phyloP scores from a whole-genome alignment of 2,113 vertebrate species.

The Mesoclemmys tuberculata region DNA sequence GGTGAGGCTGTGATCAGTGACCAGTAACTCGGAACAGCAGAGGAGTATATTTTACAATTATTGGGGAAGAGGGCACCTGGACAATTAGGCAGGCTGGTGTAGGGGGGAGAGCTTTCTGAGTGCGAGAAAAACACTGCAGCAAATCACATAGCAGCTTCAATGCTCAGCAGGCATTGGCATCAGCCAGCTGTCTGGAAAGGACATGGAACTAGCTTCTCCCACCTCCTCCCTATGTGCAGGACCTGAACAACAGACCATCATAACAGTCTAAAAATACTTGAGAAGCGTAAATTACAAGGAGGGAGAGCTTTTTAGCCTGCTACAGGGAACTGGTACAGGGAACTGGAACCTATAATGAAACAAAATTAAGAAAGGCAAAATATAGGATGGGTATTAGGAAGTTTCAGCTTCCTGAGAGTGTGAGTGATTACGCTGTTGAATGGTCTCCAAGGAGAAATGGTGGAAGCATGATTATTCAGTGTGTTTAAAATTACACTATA shows the following conservation, averaged over 20 bases:
- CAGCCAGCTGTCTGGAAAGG: background rate
- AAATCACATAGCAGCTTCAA: rapidly evolving
- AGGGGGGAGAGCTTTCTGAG: rapidly evolving
- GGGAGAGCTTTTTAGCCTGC: background rate
- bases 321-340: background rate
- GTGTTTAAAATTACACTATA: background rate
- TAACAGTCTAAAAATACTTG: background rate
- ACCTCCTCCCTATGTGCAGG: background rate
- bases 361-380: background rate
- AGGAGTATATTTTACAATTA: background rate
- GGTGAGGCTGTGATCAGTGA: background rate
- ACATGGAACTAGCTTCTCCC: background rate
- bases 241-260: background rate
- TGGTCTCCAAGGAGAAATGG: background rate
- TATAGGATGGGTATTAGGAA: background rate
- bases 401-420: background rate
- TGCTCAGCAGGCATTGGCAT: background rate
- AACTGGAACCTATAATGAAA: background rate
- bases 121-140: background rate
- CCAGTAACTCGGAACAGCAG: background rate
- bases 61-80: background rate
- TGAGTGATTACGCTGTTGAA: background rate
- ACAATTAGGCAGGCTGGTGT: rapidly evolving
- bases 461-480: too few relatives aligned
- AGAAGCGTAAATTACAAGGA: background rate